Evolutionary conservation across 2,797 vertebrate species (phyloP), one percentile per base, ranked within the genome.

Genomic region (Paratrypauchen microcephalus): DNA sequence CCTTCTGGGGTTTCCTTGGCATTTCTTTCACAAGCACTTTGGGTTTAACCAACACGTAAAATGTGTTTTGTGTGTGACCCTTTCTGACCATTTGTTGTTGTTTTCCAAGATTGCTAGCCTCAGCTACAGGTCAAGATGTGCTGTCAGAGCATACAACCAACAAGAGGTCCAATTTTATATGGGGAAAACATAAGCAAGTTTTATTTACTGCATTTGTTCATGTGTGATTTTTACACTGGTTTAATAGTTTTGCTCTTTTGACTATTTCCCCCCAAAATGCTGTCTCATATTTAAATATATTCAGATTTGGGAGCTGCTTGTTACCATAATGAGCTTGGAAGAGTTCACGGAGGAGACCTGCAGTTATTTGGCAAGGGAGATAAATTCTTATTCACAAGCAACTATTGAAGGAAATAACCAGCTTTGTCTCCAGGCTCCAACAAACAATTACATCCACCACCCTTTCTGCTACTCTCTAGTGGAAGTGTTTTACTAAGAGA

Each of bases 391-490:
- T 66, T 79, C 71, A 47, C 61, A 64, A 64, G n/a, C 66, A 68
- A 66, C 61, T 62, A 8, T 30, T 56, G 69, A 72, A 65, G 63
- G 73, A 74, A 73, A 66, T 75, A 72, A 82, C 78, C 82, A 85
- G 72, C 13, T 60, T 54, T 68, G 50, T 79, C 79, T 77, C 85
- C 24, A 4, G 73, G 69, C 77, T 74, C 78, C 72, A 72, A 54
- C 65, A 65, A 66, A 26, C 68, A 47, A 80, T 82, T 45, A 82
- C 80, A 85, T 84, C 83, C 77, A 85, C 83, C 47, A 68, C 65
- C 61, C 80, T 67, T 57, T 54, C 81, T 58, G 48, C 76, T 74
- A 62, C 73, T 88, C 76, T 72, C 73, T 64, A 16, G 71, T 12
- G 47, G 60, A 79, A 65, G 72, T 78, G 69, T 68, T 86, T 81